Conservation (phyloP, 2,888 invertebrate genomes). For the Thecophora atra region DNA sequence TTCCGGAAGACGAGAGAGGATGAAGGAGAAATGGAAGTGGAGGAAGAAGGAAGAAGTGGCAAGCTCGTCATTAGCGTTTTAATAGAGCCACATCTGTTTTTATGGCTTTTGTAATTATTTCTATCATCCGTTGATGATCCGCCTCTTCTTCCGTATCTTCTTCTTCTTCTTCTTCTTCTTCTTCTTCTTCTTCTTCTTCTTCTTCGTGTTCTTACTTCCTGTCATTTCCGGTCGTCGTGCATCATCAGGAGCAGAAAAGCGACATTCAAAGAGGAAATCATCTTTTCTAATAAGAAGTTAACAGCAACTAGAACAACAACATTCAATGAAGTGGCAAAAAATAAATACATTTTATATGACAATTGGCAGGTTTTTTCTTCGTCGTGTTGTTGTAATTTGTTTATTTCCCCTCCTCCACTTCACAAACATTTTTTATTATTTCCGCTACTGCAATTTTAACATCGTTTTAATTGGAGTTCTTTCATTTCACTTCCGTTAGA, state of each 20-base stretch:
- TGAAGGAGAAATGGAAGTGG: too few species aligned
- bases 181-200: too few species aligned
- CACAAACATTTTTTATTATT: not conserved
- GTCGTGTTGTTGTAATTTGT: not conserved
- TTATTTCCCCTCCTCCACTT: not conserved
- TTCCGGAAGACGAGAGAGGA: too few species aligned
- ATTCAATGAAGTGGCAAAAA: not conserved
- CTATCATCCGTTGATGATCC: not conserved
- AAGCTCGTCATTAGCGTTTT: not conserved
- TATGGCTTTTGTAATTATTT: not conserved
- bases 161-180: too few species aligned
- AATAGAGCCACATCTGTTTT: not conserved
- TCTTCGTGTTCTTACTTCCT: not conserved
- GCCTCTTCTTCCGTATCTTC: too few species aligned
- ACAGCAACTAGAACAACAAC: not conserved
- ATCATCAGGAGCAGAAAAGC: not conserved
- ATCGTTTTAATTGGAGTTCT: not conserved
- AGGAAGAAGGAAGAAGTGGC: not conserved
- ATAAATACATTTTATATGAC: too few species aligned
- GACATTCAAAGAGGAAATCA: not conserved
- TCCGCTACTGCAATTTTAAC: not conserved
- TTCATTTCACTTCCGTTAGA: not conserved
- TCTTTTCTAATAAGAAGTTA: not conserved
- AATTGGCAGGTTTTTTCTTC: too few species aligned
- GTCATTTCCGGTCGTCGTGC: constrained; percentile 3